A percentile compares a stretch with the other conserved stretches of the same genome.
phyloP scores from a whole-genome alignment of 2,797 vertebrate species.

The Geotrypetes seraphini region DNA sequence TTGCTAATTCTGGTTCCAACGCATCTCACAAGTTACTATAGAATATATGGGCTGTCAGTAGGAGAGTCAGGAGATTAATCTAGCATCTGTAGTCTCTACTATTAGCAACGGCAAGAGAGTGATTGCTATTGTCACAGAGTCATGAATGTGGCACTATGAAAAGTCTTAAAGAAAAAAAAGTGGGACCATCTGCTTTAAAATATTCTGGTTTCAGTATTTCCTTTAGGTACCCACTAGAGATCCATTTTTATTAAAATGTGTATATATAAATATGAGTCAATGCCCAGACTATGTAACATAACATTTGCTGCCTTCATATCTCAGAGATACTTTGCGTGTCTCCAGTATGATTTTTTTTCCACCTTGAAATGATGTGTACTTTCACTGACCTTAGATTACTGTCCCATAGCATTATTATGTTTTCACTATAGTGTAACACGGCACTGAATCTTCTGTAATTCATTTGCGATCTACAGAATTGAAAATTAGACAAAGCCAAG shows the following conservation, averaged over 20 bases:
- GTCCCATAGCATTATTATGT: background rate
- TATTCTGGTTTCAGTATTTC: constrained; percentile 15
- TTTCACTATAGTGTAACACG: background rate
- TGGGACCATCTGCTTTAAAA: background rate
- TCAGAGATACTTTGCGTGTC: constrained; percentile 10
- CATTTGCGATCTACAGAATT: background rate
- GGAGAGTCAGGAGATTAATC: constrained; percentile 38
- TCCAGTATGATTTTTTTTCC: constrained; percentile 2
- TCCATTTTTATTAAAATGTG: constrained; percentile 22
- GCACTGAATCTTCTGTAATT: background rate
- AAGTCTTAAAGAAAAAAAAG: constrained; percentile 2
- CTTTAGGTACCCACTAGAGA: constrained; percentile 8
- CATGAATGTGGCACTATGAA: constrained; percentile 21
- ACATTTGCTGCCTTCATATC: background rate
- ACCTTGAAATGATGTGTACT: background rate
- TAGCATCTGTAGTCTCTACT: constrained; percentile 33
- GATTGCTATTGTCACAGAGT: constrained; percentile 29
- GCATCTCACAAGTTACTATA: constrained; percentile 47
- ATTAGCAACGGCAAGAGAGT: constrained; percentile 21
- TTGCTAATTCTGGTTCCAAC: constrained; percentile 46
- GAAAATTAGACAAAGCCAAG: too few relatives aligned
- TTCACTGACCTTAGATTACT: background rate
- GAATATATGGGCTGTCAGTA: constrained; percentile 49
- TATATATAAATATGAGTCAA: constrained; percentile 17
- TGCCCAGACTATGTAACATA: background rate